Percentiles rank a stretch among this genome's conserved stretches.
Evolutionary conservation across 1,140 invertebrate species (phyloP).

Genomic region (Drosophila ambigua): DNA sequence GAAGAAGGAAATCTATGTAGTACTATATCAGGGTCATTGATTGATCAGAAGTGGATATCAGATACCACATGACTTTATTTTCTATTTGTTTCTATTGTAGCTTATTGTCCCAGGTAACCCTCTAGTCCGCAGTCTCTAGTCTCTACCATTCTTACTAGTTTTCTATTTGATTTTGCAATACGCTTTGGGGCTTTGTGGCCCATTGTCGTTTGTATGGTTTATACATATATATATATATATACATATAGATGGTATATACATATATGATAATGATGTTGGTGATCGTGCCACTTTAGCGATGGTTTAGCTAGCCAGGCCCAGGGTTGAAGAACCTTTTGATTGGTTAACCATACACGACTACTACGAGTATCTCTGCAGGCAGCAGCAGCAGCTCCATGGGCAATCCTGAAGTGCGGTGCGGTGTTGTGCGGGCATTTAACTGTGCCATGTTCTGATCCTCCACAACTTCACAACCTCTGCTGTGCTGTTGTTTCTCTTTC

Average conservation of each 20-base stretch:
- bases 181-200: slow-evolving; percentile 40
- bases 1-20: too few species aligned
- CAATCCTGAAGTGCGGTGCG: slow-evolving; percentile 79
- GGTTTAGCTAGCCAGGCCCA: slow-evolving; percentile 54
- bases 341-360: slow-evolving; percentile 66
- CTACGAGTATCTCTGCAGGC: slow-evolving; percentile 5
- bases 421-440: slow-evolving; percentile 55
- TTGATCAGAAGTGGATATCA: too few species aligned
- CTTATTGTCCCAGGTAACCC: too few species aligned
- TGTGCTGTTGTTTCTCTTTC: background rate
- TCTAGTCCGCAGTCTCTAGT: background rate
- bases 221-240: slow-evolving; percentile 4
- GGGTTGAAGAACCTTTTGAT: slow-evolving; percentile 81
- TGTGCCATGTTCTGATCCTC: slow-evolving; percentile 66
- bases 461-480: background rate
- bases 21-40: too few species aligned
- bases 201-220: slow-evolving; percentile 46
- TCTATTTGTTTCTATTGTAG: too few species aligned
- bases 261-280: slow-evolving; percentile 80
- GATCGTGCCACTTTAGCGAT: slow-evolving; percentile 82
- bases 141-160: slow-evolving; percentile 52
- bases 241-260: slow-evolving; percentile 32
- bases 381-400: slow-evolving; percentile 55
- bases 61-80: too few species aligned
- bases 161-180: slow-evolving; percentile 77